These are phyloP conservation scores for Gymnorhina tibicen DNA, from an alignment of 2,113 vertebrate species.

Conservation along the genomic window DNA sequence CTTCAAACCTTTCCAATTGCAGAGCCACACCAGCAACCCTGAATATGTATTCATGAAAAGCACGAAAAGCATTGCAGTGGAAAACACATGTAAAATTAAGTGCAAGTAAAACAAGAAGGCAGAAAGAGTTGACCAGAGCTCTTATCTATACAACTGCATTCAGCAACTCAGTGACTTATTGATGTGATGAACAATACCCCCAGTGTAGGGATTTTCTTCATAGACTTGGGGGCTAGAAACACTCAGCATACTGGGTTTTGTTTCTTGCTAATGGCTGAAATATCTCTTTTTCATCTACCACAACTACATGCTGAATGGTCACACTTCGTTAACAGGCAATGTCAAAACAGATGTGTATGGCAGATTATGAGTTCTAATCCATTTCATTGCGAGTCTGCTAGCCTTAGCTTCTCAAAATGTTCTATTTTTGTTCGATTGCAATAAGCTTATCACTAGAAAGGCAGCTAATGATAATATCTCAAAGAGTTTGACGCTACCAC, in stretches of 20 bases:
- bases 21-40: background rate
- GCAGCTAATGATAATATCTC: conserved; percentile 9
- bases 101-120: background rate
- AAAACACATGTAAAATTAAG: background rate
- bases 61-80: background rate
- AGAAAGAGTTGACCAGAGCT: background rate
- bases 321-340: background rate
- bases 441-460: conserved; percentile 4
- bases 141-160: rapidly evolving
- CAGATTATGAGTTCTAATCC: conserved; percentile 8
- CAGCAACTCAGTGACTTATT: background rate
- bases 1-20: background rate
- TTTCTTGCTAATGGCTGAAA: background rate
- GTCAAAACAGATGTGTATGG: background rate
- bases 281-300: background rate
- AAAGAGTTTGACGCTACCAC: background rate
- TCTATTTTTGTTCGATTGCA: background rate
- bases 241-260: background rate
- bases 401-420: background rate
- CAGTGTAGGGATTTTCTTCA: background rate
- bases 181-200: background rate
- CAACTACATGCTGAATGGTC: background rate
- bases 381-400: background rate
- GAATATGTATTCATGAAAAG: background rate
- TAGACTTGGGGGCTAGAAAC: background rate